Conservation (phyloP, 2,113 vertebrate species). For the Cromileptes altivelis region DNA sequence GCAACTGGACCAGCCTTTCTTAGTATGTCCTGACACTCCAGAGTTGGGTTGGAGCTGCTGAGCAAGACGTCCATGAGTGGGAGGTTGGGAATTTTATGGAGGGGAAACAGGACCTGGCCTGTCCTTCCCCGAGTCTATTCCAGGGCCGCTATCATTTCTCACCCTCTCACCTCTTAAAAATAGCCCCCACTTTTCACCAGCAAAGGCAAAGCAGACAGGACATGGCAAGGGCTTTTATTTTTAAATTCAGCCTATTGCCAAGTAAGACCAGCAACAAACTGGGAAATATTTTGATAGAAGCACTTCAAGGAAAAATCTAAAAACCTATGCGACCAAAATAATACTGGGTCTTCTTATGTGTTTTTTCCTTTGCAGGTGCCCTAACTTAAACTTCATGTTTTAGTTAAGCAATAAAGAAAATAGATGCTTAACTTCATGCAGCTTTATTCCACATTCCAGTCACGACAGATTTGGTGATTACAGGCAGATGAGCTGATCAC, state of each 20-base stretch:
- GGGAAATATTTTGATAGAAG: constrained; percentile 11
- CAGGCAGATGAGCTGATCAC: constrained; percentile 39
- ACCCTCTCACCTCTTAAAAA: constrained; percentile 81
- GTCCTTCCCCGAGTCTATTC: constrained; percentile 75
- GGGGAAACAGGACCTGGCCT: constrained; percentile 74
- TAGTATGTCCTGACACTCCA: constrained; percentile 37
- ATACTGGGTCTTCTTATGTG: background rate
- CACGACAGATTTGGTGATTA: constrained; percentile 48
- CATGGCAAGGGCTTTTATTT: constrained; percentile 76
- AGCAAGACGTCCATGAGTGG: constrained; percentile 66
- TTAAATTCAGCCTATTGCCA: constrained; percentile 64
- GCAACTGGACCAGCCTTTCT: constrained; percentile 58
- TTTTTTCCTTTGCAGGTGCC: background rate
- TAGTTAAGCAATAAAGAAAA: constrained; percentile 23
- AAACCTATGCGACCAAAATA: constrained; percentile 16
- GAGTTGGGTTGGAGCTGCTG: constrained; percentile 63
- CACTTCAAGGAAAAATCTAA: background rate
- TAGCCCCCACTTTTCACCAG: constrained; percentile 77
- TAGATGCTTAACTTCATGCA: constrained; percentile 60
- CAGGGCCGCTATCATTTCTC: constrained; percentile 73
- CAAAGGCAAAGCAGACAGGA: constrained; percentile 77
- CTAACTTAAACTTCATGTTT: background rate
- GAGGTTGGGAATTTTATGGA: constrained; percentile 58
- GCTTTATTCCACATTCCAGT: constrained; percentile 77
- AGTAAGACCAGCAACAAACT: constrained; percentile 54